Evolutionary conservation across 2,113 vertebrate species (phyloP).

Genomic region (Muntiacus muntjak): DNA sequence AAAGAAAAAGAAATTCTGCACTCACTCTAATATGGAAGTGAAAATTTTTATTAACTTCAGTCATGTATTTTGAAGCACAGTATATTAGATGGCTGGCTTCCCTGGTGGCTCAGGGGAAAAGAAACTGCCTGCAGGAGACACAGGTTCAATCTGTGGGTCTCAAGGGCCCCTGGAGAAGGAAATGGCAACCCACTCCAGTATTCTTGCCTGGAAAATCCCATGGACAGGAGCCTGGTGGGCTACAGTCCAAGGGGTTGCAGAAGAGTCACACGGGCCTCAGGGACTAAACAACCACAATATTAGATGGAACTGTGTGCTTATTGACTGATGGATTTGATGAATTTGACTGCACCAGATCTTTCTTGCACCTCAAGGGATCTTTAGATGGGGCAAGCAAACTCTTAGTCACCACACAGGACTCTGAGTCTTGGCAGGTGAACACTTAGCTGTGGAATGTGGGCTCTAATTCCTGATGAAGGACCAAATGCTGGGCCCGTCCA

Average conservation of each 20-base stretch:
- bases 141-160: no score
- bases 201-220: neutral
- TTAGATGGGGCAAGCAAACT: neutral
- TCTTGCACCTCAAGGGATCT: rapidly evolving
- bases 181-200: neutral
- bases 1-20: neutral
- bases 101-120: neutral
- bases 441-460: neutral
- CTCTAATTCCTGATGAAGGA: neutral
- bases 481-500: neutral
- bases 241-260: neutral
- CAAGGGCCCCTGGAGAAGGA: neutral
- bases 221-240: neutral
- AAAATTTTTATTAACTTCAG: neutral
- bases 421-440: neutral
- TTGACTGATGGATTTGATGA: neutral
- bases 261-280: neutral
- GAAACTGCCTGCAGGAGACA: no score
- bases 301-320: rapidly evolving
- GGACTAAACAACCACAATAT: neutral
- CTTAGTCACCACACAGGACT: neutral
- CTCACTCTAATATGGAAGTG: neutral
- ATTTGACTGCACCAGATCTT: neutral
- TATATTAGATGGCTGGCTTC: neutral
- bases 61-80: neutral